Evolutionary conservation across 2,113 vertebrate genomes (phyloP), one percentile per base, ranked within the genome.

Genomic region (Calidris pygmaea): DNA sequence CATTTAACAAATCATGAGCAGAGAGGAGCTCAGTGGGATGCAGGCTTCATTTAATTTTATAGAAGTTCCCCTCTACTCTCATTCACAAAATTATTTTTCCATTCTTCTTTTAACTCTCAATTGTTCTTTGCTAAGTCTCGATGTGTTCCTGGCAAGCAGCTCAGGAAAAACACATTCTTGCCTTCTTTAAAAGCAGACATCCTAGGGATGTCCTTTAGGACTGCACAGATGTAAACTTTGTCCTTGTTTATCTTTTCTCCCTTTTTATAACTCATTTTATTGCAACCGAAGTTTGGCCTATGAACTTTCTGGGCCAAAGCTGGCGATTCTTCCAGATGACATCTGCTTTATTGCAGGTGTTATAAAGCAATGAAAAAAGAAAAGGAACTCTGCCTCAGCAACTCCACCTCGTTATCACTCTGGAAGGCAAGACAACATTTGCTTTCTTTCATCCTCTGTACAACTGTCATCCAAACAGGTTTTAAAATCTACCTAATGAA

Each of bases 181-280:
- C 6, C 20, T 73, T 47, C 45, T 73, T 80, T 63, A 77, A 45
- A 90, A 59, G n/a, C 2, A 80, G 29, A 41, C 11, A 70, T 41
- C 18, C 5, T 67, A 80, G 10, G 4, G 32, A 89, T 1, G 6
- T 9, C 17, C 10, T 71, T 81, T 37, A 84, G 32, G 41, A 52
- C 9, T 23, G 47, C 0, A 3, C 34, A 18, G 43, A 76, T 88
- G 19, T 55, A 84, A 93, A 83, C 76, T 81, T 81, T 62, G 72
- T 35, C 39, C 79, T 81, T 86, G 47, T 63, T 95, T 85, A 86
- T 63, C 30, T 59, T 13, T 59, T 94, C 34, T 75, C 6, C 12
- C 14, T 60, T 77, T 74, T 88, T 78, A 88, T 23, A 83, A 72
- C 39, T 89, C 60, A 75, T 59, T 92, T 92, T 89, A 96, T 72